These are phyloP conservation scores for Conus betulinus DNA, from an alignment of 1,140 invertebrate genomes.

Conservation along the genomic window DNA sequence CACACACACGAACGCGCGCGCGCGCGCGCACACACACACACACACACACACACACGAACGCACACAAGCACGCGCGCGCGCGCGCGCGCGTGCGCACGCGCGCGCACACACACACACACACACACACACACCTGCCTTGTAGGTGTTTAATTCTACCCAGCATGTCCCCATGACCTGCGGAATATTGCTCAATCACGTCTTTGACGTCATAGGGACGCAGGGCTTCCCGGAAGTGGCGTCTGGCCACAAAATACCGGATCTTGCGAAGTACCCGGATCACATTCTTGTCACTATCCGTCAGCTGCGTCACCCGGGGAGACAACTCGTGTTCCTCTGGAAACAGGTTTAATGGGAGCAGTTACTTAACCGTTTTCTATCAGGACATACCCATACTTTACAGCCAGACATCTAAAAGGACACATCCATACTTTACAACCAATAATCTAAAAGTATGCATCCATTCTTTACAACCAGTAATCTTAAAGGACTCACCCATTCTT, in stretches of 20 bases:
- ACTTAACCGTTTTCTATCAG: too few species aligned
- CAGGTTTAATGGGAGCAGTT: neutral
- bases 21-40: too few species aligned
- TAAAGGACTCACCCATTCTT: too few species aligned
- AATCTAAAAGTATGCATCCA: too few species aligned
- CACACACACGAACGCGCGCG: too few species aligned
- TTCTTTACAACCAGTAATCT: too few species aligned
- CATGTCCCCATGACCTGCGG: slow-evolving; percentile 94
- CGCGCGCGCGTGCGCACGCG: too few species aligned
- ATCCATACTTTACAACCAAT: too few species aligned
- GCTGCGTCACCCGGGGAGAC: slow-evolving; percentile 65
- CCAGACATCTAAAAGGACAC: too few species aligned
- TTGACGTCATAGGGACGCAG: slow-evolving; percentile 97
- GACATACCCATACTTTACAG: too few species aligned
- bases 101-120: neutral
- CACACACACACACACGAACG: too few species aligned
- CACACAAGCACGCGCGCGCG: too few species aligned
- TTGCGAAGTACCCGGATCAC: slow-evolving; percentile 76
- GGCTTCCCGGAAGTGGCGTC: slow-evolving; percentile 95
- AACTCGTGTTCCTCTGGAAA: slow-evolving; percentile 64
- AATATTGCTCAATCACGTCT: slow-evolving; percentile 98
- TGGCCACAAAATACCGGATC: slow-evolving; percentile 93
- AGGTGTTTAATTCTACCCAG: slow-evolving; percentile 90
- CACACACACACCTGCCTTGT: slow-evolving; percentile 83
- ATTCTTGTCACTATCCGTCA: slow-evolving; percentile 70